Percentiles rank a stretch among this genome's conserved stretches.
Conservation (phyloP, 2,888 invertebrate genomes). For the Liopterus haemorrhoidalis region DNA sequence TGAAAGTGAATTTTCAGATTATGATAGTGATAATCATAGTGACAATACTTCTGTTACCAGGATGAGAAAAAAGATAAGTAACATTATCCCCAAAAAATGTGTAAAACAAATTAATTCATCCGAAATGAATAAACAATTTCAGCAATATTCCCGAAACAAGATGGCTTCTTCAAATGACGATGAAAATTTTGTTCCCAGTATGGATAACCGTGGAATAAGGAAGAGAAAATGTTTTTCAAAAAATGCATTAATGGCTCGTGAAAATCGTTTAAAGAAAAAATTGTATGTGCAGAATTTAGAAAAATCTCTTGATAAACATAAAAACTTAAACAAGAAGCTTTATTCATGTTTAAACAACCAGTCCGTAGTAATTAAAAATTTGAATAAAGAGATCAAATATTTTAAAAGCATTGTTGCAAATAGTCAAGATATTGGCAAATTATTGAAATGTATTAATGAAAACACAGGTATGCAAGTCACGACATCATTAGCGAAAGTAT, state of each 20-base stretch:
- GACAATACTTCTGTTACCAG: too few species aligned
- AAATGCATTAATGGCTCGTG: conserved; percentile 58
- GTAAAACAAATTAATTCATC: too few species aligned
- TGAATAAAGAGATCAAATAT: conserved; percentile 52
- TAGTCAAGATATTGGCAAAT: conserved; percentile 47
- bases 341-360: conserved; percentile 48
- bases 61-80: conserved; percentile 7
- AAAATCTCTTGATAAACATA: conserved; percentile 45
- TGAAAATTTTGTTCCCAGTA: too few species aligned
- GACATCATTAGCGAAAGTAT: conserved; percentile 35
- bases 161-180: too few species aligned
- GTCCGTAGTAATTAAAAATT: conserved; percentile 44
- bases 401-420: conserved; percentile 52
- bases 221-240: conserved; percentile 46
- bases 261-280: conserved; percentile 58
- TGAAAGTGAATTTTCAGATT: conserved; percentile 10
- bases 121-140: conserved; percentile 4
- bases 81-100: too few species aligned
- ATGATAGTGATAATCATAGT: conserved; percentile 12
- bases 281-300: conserved; percentile 54
- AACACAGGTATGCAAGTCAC: conserved; percentile 43
- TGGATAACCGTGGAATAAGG: not conserved
- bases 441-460: conserved; percentile 47
- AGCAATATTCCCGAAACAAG: too few species aligned
- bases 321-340: conserved; percentile 48